A percentile compares a stretch with the other conserved stretches of the same genome.
Conservation (phyloP, 1,140 invertebrate genomes). For the Tyrophagus putrescentiae region DNA sequence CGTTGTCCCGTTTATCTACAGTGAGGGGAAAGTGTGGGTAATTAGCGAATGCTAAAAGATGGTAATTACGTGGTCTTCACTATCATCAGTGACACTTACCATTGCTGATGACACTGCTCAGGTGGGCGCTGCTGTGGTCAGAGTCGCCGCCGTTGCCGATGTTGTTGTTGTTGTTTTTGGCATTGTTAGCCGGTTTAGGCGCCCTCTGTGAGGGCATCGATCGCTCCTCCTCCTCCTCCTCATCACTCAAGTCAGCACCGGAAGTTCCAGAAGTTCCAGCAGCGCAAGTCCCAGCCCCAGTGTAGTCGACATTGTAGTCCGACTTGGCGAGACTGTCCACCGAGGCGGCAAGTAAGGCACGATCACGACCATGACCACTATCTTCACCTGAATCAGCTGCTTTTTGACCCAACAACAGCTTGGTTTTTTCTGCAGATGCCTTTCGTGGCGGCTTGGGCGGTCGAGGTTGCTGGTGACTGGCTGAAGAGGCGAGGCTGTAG, state of each 20-base stretch:
- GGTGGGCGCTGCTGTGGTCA: constrained; percentile 5
- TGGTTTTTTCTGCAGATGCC: neutral
- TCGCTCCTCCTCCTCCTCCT: too few relatives aligned
- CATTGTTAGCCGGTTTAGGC: too few relatives aligned
- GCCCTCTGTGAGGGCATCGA: neutral
- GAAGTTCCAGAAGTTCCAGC: neutral
- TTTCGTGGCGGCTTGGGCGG: constrained; percentile 4
- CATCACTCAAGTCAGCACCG: too few relatives aligned
- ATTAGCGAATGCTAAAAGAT: too few relatives aligned
- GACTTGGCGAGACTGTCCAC: neutral
- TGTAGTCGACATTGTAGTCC: constrained; percentile 5
- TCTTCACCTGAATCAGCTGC: neutral
- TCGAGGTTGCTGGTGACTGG: neutral
- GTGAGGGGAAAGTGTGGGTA: too few relatives aligned
- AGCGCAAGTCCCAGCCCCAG: neutral
- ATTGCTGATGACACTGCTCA: constrained; percentile 12
- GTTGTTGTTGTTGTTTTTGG: too few relatives aligned
- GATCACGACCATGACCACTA: neutral
- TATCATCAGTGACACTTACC: neutral
- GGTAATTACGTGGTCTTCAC: too few relatives aligned
- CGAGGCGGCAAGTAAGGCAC: too few relatives aligned
- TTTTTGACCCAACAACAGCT: neutral
- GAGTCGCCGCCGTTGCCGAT: constrained; percentile 5
- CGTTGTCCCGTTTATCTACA: too few relatives aligned
- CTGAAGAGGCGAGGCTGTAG: neutral